Conservation (phyloP, 1,140 invertebrate species). For the Kradibia gibbosae region DNA sequence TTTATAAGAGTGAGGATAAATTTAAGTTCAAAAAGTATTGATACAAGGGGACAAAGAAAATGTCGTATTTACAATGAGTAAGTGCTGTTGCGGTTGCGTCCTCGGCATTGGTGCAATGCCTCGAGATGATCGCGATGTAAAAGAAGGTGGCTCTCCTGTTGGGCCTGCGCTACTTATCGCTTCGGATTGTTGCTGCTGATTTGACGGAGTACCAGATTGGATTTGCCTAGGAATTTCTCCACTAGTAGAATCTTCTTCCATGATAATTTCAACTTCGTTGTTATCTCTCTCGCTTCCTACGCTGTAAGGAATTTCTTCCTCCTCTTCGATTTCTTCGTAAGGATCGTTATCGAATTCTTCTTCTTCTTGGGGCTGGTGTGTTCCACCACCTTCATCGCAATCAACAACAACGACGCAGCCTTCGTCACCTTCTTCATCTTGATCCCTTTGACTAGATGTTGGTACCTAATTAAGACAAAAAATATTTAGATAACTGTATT, state of each 20-base stretch:
- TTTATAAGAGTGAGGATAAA: neutral
- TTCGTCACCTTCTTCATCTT: constrained; percentile 84
- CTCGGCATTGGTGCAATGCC: constrained; percentile 67
- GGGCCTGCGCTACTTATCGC: constrained; percentile 75
- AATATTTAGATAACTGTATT: neutral
- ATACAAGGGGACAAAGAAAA: constrained; percentile 21
- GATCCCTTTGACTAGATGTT: constrained; percentile 86
- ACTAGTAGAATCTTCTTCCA: constrained; percentile 75
- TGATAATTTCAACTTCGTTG: constrained; percentile 79
- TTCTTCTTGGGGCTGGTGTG: constrained; percentile 74
- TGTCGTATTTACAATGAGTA: constrained; percentile 65
- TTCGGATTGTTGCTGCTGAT: constrained; percentile 72
- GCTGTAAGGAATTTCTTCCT: constrained; percentile 73
- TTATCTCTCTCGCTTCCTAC: constrained; percentile 73
- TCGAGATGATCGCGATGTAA: constrained; percentile 66
- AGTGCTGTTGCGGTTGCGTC: constrained; percentile 68
- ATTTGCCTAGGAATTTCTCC: constrained; percentile 75
- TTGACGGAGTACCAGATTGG: constrained; percentile 58
- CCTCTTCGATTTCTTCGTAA: constrained; percentile 74
- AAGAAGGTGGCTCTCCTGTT: constrained; percentile 71
- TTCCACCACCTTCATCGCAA: constrained; percentile 75
- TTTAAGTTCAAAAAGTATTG: neutral
- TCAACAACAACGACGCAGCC: constrained; percentile 81
- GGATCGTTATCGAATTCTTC: constrained; percentile 75
- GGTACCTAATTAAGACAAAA: constrained; percentile 76